Base-by-base conservation (phyloP, 1,140 invertebrate genomes). In the Drosophila nigromelanica region DNA sequence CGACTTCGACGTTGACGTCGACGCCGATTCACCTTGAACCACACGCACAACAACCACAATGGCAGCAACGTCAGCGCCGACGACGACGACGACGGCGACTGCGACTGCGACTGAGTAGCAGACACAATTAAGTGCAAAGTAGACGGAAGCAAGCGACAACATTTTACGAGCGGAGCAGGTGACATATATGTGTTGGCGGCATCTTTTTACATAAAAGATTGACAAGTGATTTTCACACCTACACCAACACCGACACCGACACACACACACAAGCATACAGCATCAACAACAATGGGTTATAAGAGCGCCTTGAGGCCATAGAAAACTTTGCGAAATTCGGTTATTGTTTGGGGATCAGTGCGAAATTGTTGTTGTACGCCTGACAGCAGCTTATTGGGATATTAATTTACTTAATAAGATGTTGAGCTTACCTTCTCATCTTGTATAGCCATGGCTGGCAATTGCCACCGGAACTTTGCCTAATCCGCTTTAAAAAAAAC, bases 191-290 rank as follows among this genome's bases (percentile, higher is more conserved):
- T 55, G 71, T 48, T 60, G 63, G 40, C 63, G 58, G 61, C 78
- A 72, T 89, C 79, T 89, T 76, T 87, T 89, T 83, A 89, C 83
- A 89, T 89, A 87, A 87, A 87, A 87, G 83, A 89, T 87, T 87
- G 83, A 83, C 83, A 87, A 87, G 82, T 86, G 82, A 86, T 86
- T 87, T 89, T 82, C 75, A 76, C 83, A 89, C 78, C 82, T 82
- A 78, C 67, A 78, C 66, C 62, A 14, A 18, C 18, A 18, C 18
- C 18, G 2, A 18, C 18, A 18, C 18, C 18, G 2, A 18, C 18
- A 18, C 18, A 18, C 39, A 45, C 45, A 59, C 63, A 60, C 39
- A 43, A 30, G 47, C 37, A 48, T 52, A 76, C 61, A 70, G 21
- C 43, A 54, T 24, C 60, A 78, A 51, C 37, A 73, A 50, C 54